A percentile compares a stretch with the other conserved stretches of the same genome.
These are phyloP conservation scores for Mycalesis mineus DNA, from an alignment of 2,888 invertebrate genomes.

Conservation along the genomic window DNA sequence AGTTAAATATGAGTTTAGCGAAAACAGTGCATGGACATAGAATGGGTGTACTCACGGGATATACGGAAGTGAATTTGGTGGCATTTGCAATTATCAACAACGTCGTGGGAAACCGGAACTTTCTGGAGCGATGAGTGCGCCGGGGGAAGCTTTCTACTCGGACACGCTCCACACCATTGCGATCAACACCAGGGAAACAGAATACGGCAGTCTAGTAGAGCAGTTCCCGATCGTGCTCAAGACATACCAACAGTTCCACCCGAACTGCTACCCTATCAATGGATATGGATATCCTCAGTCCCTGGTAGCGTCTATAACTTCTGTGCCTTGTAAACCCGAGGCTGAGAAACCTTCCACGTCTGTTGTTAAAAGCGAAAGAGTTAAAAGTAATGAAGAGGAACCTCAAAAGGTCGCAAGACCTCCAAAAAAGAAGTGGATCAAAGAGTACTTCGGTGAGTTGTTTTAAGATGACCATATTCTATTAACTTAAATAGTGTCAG, in stretches of 20 bases:
- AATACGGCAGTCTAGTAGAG: slow-evolving; percentile 63
- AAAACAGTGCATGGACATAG: slow-evolving; percentile 53
- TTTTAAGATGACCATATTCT: neutral
- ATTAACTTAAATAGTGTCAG: neutral
- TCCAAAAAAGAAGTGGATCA: slow-evolving; percentile 87
- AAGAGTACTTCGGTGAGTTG: slow-evolving; percentile 80
- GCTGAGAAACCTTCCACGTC: slow-evolving; percentile 46
- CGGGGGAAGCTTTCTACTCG: slow-evolving; percentile 51
- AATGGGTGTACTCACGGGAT: slow-evolving; percentile 76
- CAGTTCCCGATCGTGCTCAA: slow-evolving; percentile 64
- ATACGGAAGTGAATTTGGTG: slow-evolving; percentile 66
- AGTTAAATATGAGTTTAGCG: slow-evolving; percentile 42
- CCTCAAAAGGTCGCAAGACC: slow-evolving; percentile 58
- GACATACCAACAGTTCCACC: slow-evolving; percentile 54
- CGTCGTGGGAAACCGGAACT: slow-evolving; percentile 48
- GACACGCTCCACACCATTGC: slow-evolving; percentile 64
- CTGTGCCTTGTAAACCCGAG: slow-evolving; percentile 43
- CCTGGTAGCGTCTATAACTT: slow-evolving; percentile 39
- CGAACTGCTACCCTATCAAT: slow-evolving; percentile 44
- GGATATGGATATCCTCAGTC: slow-evolving; percentile 47
- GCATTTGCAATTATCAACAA: slow-evolving; percentile 49
- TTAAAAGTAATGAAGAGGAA: slow-evolving; percentile 47
- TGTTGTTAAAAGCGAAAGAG: slow-evolving; percentile 37
- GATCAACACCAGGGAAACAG: slow-evolving; percentile 66
- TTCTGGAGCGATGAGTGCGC: slow-evolving; percentile 61